Conservation (phyloP, 2,888 invertebrate species). For the Pantelozetes paolii region DNA sequence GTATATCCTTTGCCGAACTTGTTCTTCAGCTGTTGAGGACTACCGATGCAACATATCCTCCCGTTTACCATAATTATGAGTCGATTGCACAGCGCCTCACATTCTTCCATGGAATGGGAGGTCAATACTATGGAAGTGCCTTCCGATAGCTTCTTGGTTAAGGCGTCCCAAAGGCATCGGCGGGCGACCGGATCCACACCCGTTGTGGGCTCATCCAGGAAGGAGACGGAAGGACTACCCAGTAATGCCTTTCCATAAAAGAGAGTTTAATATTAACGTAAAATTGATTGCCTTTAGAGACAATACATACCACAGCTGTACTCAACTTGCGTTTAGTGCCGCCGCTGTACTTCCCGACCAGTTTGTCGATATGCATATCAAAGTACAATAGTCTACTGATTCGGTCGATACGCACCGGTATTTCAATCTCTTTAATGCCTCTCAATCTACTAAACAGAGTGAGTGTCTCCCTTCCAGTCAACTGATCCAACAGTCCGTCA, state of each 20-base stretch:
- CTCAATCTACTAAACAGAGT: conserved; percentile 45
- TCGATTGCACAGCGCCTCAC: conserved; percentile 62
- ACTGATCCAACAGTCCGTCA: conserved; percentile 66
- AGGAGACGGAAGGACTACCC: conserved; percentile 65
- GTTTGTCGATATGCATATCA: conserved; percentile 44
- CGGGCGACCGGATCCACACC: conserved; percentile 77
- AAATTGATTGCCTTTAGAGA: conserved; percentile 38
- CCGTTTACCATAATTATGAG: conserved; percentile 61
- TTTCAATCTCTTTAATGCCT: conserved; percentile 42
- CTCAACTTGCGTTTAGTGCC: conserved; percentile 47
- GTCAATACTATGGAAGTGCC: conserved; percentile 75
- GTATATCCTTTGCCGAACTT: conserved; percentile 67
- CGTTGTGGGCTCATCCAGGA: conserved; percentile 64
- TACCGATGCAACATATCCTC: conserved; percentile 60
- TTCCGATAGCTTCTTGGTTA: conserved; percentile 61
- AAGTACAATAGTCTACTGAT: conserved; percentile 46
- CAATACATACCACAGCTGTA: conserved; percentile 40
- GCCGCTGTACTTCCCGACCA: conserved; percentile 43
- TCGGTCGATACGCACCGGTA: conserved; percentile 42
- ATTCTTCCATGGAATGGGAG: conserved; percentile 60
- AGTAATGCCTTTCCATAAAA: conserved; percentile 58
- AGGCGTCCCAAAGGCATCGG: conserved; percentile 72
- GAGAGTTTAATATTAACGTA: too few relatives aligned
- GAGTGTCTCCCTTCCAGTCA: conserved; percentile 46
- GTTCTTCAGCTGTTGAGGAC: conserved; percentile 70